Conservation (phyloP, 2,888 invertebrate species). For the Cheilosia vernalis region DNA sequence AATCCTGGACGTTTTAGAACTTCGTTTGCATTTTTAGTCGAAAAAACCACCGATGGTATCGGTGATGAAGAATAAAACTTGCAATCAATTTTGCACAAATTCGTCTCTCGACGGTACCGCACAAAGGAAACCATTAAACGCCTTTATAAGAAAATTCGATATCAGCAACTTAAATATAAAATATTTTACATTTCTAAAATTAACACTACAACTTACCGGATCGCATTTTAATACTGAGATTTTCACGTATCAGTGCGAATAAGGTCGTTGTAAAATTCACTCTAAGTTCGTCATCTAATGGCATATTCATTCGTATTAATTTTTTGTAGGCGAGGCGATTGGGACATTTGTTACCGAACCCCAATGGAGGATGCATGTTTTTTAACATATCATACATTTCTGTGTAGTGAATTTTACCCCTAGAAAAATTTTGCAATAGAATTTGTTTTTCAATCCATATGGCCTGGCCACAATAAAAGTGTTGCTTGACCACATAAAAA, state of each 20-base stretch:
- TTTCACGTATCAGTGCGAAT: conserved; percentile 99
- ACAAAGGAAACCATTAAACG: too few relatives aligned
- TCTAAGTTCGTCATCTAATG: conserved; percentile 96
- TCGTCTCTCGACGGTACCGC: too few relatives aligned
- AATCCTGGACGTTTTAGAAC: too few relatives aligned
- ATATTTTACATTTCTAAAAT: not conserved
- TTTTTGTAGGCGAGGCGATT: conserved; percentile 99
- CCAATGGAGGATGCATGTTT: conserved; percentile 99
- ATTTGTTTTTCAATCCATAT: conserved; percentile 50
- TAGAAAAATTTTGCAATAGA: conserved; percentile 82
- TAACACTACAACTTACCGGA: conserved; percentile 87
- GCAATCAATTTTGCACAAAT: conserved; percentile 7
- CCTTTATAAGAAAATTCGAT: too few relatives aligned
- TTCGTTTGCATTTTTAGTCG: too few relatives aligned
- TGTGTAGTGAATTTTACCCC: conserved; percentile 98
- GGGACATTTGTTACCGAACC: conserved; percentile 99
- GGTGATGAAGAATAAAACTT: conserved; percentile 82
- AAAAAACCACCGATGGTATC: conserved; percentile 86
- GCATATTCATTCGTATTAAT: conserved; percentile 99
- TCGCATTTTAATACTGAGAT: conserved; percentile 99
- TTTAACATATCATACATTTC: conserved; percentile 99
- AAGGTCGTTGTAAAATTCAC: conserved; percentile 99
- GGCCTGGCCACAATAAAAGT: conserved; percentile 37
- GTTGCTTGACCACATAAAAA: conserved; percentile 38
- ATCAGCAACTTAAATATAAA: not conserved